Evolutionary conservation across 1,140 invertebrate genomes (phyloP).

Genomic region (Ceratitis capitata): DNA sequence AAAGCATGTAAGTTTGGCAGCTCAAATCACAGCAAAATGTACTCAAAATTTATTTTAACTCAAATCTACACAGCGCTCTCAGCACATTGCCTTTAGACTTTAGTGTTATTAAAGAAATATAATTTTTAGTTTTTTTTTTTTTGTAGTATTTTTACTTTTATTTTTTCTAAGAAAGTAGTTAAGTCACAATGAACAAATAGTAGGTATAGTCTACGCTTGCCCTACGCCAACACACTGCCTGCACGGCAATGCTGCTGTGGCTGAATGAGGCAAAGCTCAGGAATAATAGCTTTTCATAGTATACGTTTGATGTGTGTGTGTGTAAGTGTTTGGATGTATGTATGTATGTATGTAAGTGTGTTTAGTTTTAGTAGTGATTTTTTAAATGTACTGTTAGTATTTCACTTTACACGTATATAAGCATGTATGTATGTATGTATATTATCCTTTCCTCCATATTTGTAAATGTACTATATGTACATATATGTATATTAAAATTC

Average conservation of each 20-base stretch:
- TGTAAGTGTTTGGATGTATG: background rate
- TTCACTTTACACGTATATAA: no score
- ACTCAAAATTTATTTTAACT: no score
- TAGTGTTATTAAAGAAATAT: background rate
- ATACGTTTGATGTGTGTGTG: background rate
- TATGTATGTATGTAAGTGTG: slow-evolving; percentile 20
- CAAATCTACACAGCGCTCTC: no score
- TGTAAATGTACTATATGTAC: no score
- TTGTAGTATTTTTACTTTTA: background rate
- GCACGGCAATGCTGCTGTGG: background rate
- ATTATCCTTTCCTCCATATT: slow-evolving; percentile 12
- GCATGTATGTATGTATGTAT: slow-evolving; percentile 41
- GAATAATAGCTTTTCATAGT: background rate
- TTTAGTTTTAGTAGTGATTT: no score
- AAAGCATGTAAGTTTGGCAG: no score
- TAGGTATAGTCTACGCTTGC: background rate
- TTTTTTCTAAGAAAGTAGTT: background rate
- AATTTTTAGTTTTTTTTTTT: no score
- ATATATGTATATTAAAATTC: slow-evolving; percentile 43
- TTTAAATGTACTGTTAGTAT: no score
- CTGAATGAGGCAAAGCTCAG: background rate
- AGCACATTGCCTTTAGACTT: background rate
- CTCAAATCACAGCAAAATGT: no score
- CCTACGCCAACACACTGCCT: background rate
- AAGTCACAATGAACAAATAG: slow-evolving; percentile 5